Evolutionary conservation across 2,797 vertebrate species (phyloP).

Genomic region (Arrhamphus sclerolepis): DNA sequence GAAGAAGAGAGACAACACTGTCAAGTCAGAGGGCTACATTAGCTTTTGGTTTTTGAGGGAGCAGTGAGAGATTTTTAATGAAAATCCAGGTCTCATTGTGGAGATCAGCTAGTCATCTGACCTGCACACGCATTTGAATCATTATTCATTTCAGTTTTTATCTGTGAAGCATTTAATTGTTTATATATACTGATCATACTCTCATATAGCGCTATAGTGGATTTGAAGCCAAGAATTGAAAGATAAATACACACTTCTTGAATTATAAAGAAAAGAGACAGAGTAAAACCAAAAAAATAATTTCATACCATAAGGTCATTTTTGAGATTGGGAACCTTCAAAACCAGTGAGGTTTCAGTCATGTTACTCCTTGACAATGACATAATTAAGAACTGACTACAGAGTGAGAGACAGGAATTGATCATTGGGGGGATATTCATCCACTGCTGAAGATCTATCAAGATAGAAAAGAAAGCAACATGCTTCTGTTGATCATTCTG

Average conservation of each 20-base stretch:
- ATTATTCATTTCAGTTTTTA: conserved; percentile 20
- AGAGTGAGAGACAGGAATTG: conserved; percentile 48
- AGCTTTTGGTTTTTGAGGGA: conserved; percentile 27
- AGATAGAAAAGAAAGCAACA: conserved; percentile 68
- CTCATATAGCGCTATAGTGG: conserved; percentile 13
- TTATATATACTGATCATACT: conserved; percentile 4
- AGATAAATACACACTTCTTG: neutral
- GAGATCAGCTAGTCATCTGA: conserved; percentile 21
- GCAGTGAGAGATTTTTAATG: conserved; percentile 27
- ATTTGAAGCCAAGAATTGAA: conserved; percentile 23
- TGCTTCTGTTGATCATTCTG: conserved; percentile 71
- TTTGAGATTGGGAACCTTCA: conserved; percentile 29
- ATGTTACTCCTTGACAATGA: conserved; percentile 33
- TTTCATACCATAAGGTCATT: conserved; percentile 28
- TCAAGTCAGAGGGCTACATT: conserved; percentile 27
- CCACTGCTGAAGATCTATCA: conserved; percentile 66
- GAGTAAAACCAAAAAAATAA: conserved; percentile 16
- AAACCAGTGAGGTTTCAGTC: conserved; percentile 42
- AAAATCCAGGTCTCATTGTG: conserved; percentile 13
- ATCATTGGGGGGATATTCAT: conserved; percentile 45
- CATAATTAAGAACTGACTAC: conserved; percentile 46
- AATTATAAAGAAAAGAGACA: neutral
- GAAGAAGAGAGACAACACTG: conserved; percentile 11
- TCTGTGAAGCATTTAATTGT: conserved; percentile 10
- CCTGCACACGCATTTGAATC: conserved; percentile 20